Percentiles rank a stretch among this genome's conserved stretches.
Evolutionary conservation across 2,888 invertebrate genomes (phyloP).

Genomic region (Cerastis leucographa): DNA sequence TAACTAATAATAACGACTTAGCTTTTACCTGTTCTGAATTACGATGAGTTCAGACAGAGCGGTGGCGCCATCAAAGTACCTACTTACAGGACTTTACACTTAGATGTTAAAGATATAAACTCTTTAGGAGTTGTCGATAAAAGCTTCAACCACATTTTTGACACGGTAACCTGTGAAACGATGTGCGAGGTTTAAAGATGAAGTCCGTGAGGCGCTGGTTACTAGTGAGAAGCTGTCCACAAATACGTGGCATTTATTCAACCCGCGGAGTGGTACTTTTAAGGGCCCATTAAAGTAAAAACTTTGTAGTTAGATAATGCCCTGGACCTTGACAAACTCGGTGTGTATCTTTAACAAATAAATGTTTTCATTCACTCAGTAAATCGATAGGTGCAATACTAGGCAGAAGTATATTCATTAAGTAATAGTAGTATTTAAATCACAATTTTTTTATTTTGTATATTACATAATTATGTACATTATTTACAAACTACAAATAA

Average conservation of each 20-base stretch:
- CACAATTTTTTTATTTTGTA: too few relatives aligned
- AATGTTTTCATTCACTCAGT: not conserved
- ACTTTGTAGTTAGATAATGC: not conserved
- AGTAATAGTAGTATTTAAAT: not conserved
- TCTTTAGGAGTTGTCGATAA: constrained; percentile 24
- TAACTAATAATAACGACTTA: not conserved
- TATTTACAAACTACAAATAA: too few relatives aligned
- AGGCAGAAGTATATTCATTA: not conserved
- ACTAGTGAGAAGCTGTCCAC: not conserved
- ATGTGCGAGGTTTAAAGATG: constrained; percentile 39
- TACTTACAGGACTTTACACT: constrained; percentile 10
- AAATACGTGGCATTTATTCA: constrained; percentile 29
- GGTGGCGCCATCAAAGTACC: constrained; percentile 26
- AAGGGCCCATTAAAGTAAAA: not conserved
- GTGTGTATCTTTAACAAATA: not conserved
- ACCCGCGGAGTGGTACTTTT: not conserved
- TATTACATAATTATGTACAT: too few relatives aligned
- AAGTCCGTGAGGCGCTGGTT: constrained; percentile 12
- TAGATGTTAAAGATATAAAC: constrained; percentile 22
- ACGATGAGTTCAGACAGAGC: not conserved
- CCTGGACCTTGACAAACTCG: not conserved
- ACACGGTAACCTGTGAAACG: constrained; percentile 2
- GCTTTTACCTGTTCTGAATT: not conserved
- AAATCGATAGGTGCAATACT: not conserved
- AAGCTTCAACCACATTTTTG: constrained; percentile 2